phyloP scores from a whole-genome alignment of 2,113 vertebrate species.

The Chaetodon auriga region DNA sequence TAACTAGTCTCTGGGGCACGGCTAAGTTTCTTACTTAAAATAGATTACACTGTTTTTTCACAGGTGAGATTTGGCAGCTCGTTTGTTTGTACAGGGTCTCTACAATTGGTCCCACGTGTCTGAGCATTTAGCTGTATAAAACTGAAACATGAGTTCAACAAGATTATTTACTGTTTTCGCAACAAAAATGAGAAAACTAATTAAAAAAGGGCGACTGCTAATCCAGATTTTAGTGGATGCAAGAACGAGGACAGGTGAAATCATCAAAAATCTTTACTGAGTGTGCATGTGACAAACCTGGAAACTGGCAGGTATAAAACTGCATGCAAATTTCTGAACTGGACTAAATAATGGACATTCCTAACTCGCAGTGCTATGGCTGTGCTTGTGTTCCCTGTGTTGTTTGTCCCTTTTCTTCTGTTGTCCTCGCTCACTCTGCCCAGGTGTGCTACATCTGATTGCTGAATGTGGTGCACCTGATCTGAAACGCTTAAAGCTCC shows the following conservation, averaged over 20 bases:
- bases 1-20: conserved; percentile 51
- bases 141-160: neutral
- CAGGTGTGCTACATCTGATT: too few relatives aligned
- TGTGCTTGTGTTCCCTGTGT: too few relatives aligned
- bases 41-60: conserved; percentile 1
- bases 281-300: neutral
- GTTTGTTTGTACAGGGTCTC: neutral
- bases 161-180: neutral
- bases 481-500: too few relatives aligned
- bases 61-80: neutral
- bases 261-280: neutral
- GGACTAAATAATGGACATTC: neutral
- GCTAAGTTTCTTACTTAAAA: conserved; percentile 25
- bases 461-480: too few relatives aligned
- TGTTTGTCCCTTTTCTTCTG: too few relatives aligned
- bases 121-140: neutral
- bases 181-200: neutral
- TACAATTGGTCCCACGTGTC: neutral
- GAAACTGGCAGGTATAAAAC: neutral
- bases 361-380: neutral
- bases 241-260: neutral
- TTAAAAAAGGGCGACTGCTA: too few relatives aligned
- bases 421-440: too few relatives aligned
- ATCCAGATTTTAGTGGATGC: too few relatives aligned
- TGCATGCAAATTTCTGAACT: neutral